Evolutionary conservation across 2,113 vertebrate genomes (phyloP), one percentile per base, ranked within the genome.

Genomic region (Holacanthus passer): DNA sequence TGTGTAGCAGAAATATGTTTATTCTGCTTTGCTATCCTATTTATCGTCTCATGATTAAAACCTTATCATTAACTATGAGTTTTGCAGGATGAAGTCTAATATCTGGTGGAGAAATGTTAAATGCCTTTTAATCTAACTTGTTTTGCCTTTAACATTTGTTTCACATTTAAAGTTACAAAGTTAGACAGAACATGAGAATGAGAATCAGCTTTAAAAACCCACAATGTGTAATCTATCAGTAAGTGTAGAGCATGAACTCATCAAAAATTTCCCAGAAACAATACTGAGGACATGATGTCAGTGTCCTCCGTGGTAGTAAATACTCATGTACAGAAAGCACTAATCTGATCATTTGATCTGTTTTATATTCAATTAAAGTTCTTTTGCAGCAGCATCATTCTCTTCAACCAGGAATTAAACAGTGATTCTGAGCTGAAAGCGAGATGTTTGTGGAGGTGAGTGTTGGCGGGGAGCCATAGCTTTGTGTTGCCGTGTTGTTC

Each of bases 371-470:
- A 53, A 41, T n/a, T 52, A 12, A 52, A 41, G 39, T 52, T 32
- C 1, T 12, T 59, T 45, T 69, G 11, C 67, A 27, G 22, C 73
- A 63, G 13, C 24, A n/a, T 50, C 22, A 39, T 43, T 69, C 19
- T 71, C 63, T 47, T 83, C 68, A 59, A 22, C 52, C 63, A 32
- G 50, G 24, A 71, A 45, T 39, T 55, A 50, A 71, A 67, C 29
- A 53, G n/a, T 29, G 35, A 58, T 59, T 32, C 65, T 27, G 16
- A 31, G 41, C 45, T 72, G 32, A 32, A 62, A 37, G 35, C 35
- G 19, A 29, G 11, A 58, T 77, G 52, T 53, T 67, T 75, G 32
- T 55, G 74, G 32, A 66, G 47, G 69, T 37, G 74, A 53, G 55
- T 1, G 14, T 41, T 47, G 45, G 72, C 4, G 2, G 20, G 20